Evolutionary conservation across 2,113 vertebrate species (phyloP), one percentile per base, ranked within the genome.

Genomic region (Speoplatyrhinus poulsoni): DNA sequence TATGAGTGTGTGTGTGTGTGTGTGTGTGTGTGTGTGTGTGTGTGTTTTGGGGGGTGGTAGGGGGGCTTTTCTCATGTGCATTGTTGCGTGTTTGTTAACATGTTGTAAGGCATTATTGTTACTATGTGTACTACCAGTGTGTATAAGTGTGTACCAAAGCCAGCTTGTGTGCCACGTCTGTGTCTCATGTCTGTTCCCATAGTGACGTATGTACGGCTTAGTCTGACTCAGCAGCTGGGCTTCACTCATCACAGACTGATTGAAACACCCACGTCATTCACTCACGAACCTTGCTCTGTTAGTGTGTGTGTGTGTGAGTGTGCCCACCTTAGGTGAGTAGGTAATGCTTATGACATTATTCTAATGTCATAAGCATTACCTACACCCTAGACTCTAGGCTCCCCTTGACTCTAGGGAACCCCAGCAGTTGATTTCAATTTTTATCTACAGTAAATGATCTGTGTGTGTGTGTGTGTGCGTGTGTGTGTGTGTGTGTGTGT

Each of bases 401-500:
- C 19, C 26, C 2, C 26, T 26, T 3, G 26, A 26, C 26, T 26
- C 1, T 3, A 10, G 60, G 48, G 50, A 65, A 13, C 57, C 54
- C 26, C 32, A 26, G 50, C 0, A 47, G 46, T 57, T 64, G 16
- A 26, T 19, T 13, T 26, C 46, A 46, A 12, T 82, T 70, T 79
- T 77, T 72, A 82, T 75, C 72, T 68, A 10, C 26, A 26, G 26
- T 26, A 26, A 26, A 26, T 26, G 1, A 26, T 26, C 33, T 89
- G 60, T 72, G 72, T 72, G 60, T 66, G 61, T 72, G 79, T 57
- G 62, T 33, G 46, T 67, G 3, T n/a, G 61, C 12, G 36, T 59
- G 48, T 57, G 67, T 59, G 73, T 78, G 78, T 58, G 71, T 71
- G 75, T 60, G 72, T 69, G 67, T 53, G 62, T 70, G 8, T 72